phyloP scores from a whole-genome alignment of 2,113 vertebrate genomes.

The Pelvicachromis taeniatus region DNA sequence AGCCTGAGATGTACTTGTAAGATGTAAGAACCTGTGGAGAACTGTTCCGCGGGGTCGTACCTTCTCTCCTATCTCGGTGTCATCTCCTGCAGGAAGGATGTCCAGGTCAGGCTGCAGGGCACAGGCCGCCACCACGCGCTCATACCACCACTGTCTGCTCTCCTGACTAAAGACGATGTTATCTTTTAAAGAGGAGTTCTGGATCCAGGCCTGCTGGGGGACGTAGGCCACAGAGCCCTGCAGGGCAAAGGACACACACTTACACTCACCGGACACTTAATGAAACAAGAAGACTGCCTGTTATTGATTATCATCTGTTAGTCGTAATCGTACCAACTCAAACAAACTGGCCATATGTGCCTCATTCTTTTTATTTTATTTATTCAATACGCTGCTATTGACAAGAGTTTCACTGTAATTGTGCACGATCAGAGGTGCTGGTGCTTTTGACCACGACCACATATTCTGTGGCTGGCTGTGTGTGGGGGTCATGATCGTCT shows the following conservation, averaged over 20 bases:
- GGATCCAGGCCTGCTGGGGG: constrained; percentile 97
- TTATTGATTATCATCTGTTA: neutral
- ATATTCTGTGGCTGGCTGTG: neutral
- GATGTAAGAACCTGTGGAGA: no score
- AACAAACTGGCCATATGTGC: neutral
- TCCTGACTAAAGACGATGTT: constrained; percentile 89
- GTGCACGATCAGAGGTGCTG: neutral
- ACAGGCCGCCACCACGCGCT: constrained; percentile 82
- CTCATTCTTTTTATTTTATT: neutral
- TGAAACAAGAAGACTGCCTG: neutral
- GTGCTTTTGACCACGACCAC: neutral
- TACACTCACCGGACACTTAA: neutral
- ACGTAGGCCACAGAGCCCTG: constrained; percentile 91
- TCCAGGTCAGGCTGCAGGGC: constrained; percentile 88
- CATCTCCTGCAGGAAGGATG: constrained; percentile 85
- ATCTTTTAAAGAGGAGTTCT: constrained; percentile 85
- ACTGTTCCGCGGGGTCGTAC: constrained; percentile 48
- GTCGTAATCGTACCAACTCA: accelerated
- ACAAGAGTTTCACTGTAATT: neutral
- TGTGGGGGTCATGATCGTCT: no score
- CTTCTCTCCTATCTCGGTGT: constrained; percentile 96
- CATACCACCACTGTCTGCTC: constrained; percentile 74
- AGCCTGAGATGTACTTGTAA: no score
- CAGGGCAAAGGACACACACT: neutral
- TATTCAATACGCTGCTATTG: neutral